Percentiles rank a stretch among this genome's conserved stretches.
phyloP scores from a whole-genome alignment of 2,113 vertebrate genomes.

The Leptocoma aspasia region DNA sequence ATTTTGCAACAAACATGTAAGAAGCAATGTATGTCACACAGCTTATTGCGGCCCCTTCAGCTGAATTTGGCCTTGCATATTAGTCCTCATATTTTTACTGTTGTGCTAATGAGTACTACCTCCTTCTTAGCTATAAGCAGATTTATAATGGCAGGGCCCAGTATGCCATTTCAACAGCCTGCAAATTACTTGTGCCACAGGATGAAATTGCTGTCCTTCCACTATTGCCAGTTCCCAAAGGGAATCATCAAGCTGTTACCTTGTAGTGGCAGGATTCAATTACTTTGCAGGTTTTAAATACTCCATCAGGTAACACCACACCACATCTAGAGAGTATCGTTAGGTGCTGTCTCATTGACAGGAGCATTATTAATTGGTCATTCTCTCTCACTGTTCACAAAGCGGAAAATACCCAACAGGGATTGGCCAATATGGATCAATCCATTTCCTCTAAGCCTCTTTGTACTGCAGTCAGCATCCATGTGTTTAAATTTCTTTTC shows the following conservation, averaged over 20 bases:
- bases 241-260: not conserved
- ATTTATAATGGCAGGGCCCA: not conserved
- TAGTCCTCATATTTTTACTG: not conserved
- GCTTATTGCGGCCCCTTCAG: not conserved
- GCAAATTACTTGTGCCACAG: not conserved
- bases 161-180: not conserved
- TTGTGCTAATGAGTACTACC: not conserved
- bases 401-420: accelerated
- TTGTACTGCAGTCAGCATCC: not conserved
- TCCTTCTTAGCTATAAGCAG: not conserved
- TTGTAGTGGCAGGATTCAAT: not conserved
- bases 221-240: not conserved
- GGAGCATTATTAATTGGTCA: not conserved
- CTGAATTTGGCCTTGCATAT: not conserved
- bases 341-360: not conserved
- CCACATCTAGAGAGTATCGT: not conserved
- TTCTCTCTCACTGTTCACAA: not conserved
- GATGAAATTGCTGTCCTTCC: not conserved
- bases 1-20: not conserved
- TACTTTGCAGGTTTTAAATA: not conserved
- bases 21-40: not conserved
- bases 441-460: not conserved
- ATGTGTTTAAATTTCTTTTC: not conserved
- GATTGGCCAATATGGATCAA: not conserved
- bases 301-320: not conserved